phyloP scores from a whole-genome alignment of 2,113 vertebrate genomes.

The Vimba vimba region DNA sequence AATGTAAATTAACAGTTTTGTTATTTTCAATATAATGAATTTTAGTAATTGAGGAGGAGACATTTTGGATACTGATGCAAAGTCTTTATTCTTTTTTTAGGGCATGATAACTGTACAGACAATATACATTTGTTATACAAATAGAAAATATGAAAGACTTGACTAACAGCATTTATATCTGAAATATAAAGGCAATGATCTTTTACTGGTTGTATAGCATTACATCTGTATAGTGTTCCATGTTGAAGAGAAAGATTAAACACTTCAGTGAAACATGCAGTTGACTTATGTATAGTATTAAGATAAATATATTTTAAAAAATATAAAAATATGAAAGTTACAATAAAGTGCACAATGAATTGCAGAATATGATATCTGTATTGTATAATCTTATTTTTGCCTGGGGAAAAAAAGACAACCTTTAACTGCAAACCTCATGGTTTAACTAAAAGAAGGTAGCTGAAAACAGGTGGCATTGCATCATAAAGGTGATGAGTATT shows the following conservation, averaged over 20 bases:
- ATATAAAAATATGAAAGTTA: not conserved
- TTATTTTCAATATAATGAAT: slow-evolving; percentile 3
- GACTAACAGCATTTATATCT: slow-evolving; percentile 21
- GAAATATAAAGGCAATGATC: not conserved
- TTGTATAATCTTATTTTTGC: not conserved
- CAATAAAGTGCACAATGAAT: slow-evolving; percentile 13
- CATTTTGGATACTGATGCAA: not conserved
- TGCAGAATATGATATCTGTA: not conserved
- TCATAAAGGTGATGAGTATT: not conserved
- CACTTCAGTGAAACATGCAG: not conserved
- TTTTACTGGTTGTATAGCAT: not conserved
- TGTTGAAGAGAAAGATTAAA: slow-evolving; percentile 8
- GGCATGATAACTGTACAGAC: slow-evolving; percentile 3
- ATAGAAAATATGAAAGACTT: slow-evolving; percentile 15
- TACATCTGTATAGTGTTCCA: slow-evolving; percentile 14
- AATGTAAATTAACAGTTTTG: slow-evolving; percentile 34
- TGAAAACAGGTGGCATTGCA: not conserved
- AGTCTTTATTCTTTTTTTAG: slow-evolving; percentile 13
- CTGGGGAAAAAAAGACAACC: not conserved
- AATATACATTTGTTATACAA: slow-evolving; percentile 36
- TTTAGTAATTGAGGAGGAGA: slow-evolving; percentile 11
- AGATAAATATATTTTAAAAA: not conserved
- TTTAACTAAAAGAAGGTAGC: not conserved
- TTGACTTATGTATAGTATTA: not conserved
- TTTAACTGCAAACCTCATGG: not conserved